Conservation (phyloP, 2,113 vertebrate species). For the Herpailurus yagouaroundi region DNA sequence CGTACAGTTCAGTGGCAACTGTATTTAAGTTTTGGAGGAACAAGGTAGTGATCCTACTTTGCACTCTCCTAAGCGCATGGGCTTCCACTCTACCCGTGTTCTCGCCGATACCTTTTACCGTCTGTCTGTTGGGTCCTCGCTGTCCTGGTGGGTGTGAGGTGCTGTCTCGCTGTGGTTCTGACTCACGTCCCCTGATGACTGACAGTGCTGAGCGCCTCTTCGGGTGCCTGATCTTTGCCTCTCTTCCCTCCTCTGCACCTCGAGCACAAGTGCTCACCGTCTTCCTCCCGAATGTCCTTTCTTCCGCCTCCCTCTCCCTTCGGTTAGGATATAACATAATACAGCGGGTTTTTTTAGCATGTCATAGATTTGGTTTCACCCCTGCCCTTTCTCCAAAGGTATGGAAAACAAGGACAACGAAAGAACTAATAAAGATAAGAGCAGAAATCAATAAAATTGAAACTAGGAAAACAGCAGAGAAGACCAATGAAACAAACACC, state of each 20-base stretch:
- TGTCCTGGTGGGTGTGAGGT: background rate
- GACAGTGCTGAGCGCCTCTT: fast-evolving
- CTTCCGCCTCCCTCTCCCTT: background rate
- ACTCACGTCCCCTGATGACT: background rate
- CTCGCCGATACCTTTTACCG: fast-evolving
- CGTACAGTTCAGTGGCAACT: background rate
- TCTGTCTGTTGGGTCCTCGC: background rate
- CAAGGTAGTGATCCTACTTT: background rate
- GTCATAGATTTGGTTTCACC: background rate
- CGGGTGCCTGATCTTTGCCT: background rate
- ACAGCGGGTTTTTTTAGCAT: background rate
- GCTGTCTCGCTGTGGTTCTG: background rate
- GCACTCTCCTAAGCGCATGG: too few species aligned
- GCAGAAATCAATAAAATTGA: background rate
- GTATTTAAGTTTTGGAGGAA: background rate
- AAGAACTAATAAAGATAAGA: background rate
- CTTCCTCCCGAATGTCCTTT: background rate
- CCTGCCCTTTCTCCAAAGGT: background rate
- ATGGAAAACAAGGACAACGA: background rate
- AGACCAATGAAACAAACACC: background rate
- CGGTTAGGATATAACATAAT: background rate
- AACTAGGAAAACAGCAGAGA: background rate
- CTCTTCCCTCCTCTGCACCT: background rate
- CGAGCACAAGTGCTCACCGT: background rate
- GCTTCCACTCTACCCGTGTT: background rate